Conservation (phyloP, 2,113 vertebrate species). For the Macrotus californicus region DNA sequence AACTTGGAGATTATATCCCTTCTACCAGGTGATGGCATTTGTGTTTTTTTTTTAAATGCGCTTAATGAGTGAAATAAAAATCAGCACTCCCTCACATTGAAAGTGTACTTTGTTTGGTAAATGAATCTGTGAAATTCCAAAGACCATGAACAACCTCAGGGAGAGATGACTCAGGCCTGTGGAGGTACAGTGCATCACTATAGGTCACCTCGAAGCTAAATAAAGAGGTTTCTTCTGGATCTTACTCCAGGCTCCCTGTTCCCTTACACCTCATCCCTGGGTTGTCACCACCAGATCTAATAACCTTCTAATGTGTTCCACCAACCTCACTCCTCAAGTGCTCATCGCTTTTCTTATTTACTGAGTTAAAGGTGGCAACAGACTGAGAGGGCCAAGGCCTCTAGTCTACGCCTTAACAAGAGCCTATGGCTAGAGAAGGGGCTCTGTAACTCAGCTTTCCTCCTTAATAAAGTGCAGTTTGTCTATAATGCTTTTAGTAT, state of each 20-base stretch:
- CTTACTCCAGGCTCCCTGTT: background rate
- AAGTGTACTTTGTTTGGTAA: background rate
- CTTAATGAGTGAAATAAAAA: conserved; percentile 33
- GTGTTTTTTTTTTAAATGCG: background rate
- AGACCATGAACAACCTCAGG: background rate
- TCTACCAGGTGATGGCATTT: background rate
- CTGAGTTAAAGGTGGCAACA: background rate
- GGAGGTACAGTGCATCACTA: background rate
- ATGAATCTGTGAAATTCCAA: background rate
- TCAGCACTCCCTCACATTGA: background rate
- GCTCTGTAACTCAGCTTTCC: background rate
- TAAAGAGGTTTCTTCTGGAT: conserved; percentile 3
- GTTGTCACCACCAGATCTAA: conserved; percentile 39
- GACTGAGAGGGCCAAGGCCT: background rate
- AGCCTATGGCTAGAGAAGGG: background rate
- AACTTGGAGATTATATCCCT: background rate
- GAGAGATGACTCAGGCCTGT: conserved; percentile 6
- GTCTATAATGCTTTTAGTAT: background rate
- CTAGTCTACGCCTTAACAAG: background rate
- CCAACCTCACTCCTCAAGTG: background rate
- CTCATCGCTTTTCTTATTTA: conserved; percentile 12
- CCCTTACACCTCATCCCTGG: conserved; percentile 2
- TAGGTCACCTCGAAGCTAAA: background rate
- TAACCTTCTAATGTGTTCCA: background rate
- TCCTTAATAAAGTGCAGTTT: background rate